Percentiles rank a stretch among this genome's conserved stretches.
These are phyloP conservation scores for Amblyornis subalaris DNA, from an alignment of 2,113 vertebrate species.

Conservation along the genomic window DNA sequence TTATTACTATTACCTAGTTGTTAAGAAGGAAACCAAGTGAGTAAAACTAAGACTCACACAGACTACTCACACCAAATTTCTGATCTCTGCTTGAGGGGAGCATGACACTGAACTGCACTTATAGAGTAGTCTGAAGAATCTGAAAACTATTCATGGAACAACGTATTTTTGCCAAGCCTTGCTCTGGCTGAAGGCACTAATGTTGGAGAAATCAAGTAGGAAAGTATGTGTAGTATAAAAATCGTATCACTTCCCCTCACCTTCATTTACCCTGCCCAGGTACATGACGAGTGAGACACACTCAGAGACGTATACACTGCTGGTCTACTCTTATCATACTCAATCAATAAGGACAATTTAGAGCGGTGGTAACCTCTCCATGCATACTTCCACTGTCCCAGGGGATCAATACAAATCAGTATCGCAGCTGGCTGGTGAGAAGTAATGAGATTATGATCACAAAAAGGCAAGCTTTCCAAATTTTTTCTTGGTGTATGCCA, in stretches of 20 bases:
- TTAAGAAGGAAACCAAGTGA: neutral
- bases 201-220: neutral
- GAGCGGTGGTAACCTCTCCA: conserved; percentile 21
- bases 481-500: neutral
- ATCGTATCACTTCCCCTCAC: neutral
- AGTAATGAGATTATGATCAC: conserved; percentile 50
- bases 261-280: neutral
- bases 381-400: conserved; percentile 24
- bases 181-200: neutral
- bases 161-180: neutral
- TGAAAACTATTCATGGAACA: neutral
- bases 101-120: neutral
- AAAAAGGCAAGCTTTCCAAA: conserved; percentile 22
- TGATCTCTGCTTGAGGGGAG: neutral
- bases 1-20: neutral
- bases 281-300: neutral
- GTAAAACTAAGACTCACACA: neutral
- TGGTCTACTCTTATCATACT: neutral
- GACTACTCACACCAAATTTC: neutral
- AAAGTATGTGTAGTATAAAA: neutral
- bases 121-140: neutral
- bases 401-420: conserved; percentile 45
- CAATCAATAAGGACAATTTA: conserved; percentile 60
- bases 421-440: conserved; percentile 48
- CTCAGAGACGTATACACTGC: neutral